Conservation (phyloP, 2,888 invertebrate genomes). For the Nymphalis c-album region DNA sequence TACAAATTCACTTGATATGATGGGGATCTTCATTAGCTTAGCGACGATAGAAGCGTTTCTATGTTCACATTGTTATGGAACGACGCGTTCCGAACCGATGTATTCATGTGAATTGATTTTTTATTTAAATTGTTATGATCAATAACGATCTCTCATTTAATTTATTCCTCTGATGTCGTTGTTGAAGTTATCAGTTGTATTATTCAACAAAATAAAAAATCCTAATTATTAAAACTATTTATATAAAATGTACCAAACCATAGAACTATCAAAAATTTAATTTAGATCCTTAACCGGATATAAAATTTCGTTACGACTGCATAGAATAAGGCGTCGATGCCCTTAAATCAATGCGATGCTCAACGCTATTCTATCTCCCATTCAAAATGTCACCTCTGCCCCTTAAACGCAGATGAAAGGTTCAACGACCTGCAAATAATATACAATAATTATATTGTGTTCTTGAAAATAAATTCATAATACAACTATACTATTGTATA, state of each 20-base stretch:
- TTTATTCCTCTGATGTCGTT: no score
- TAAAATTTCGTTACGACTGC: not conserved
- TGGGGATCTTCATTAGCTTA: conserved; percentile 24
- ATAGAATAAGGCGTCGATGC: conserved; percentile 32
- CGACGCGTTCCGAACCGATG: no score
- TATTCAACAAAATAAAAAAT: no score
- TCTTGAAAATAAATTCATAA: no score
- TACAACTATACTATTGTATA: no score
- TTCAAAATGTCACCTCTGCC: conserved; percentile 54
- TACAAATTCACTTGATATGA: conserved; percentile 34
- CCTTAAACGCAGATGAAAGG: conserved; percentile 56
- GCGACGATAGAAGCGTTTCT: conserved; percentile 13
- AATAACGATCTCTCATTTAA: no score
- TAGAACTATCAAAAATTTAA: not conserved
- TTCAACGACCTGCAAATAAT: conserved; percentile 53
- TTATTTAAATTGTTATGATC: no score
- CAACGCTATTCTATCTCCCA: conserved; percentile 41
- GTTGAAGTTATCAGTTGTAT: no score
- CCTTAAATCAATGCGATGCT: conserved; percentile 46
- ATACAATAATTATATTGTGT: conserved; percentile 4
- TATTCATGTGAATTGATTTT: no score
- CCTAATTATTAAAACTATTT: no score
- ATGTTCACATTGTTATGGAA: not conserved
- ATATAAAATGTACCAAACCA: not conserved
- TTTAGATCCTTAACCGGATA: not conserved